phyloP scores from a whole-genome alignment of 2,113 vertebrate species.

The Carlito syrichta region DNA sequence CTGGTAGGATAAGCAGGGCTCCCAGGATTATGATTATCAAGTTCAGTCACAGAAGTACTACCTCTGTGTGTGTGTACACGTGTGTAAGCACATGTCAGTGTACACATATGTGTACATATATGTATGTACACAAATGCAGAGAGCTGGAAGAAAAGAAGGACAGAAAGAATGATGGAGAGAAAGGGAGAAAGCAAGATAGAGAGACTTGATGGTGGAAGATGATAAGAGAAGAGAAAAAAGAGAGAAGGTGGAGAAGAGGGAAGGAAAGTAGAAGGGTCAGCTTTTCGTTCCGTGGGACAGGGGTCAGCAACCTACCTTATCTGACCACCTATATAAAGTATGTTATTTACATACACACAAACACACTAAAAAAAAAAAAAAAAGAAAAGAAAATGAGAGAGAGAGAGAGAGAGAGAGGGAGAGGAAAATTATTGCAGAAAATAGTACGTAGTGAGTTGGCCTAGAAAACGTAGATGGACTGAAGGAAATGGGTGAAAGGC shows the following conservation, averaged over 20 bases:
- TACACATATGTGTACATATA: neutral
- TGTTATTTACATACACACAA: neutral
- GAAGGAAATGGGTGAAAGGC: neutral
- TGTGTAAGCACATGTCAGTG: neutral
- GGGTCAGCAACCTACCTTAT: neutral
- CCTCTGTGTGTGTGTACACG: neutral
- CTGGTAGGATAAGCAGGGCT: conserved; percentile 48
- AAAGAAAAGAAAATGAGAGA: too few relatives aligned
- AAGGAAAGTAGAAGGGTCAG: neutral
- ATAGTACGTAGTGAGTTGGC: too few relatives aligned
- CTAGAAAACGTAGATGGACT: neutral
- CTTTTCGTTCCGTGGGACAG: neutral
- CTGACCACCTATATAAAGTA: neutral
- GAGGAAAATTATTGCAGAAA: too few relatives aligned
- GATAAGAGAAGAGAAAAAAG: neutral
- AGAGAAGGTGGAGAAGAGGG: neutral
- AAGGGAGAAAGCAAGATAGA: neutral
- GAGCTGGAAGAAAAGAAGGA: neutral
- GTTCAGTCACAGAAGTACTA: conserved; percentile 36
- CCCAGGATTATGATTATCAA: conserved; percentile 45
- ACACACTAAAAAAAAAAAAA: neutral
- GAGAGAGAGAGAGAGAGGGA: too few relatives aligned
- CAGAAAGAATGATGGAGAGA: neutral
- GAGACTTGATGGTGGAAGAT: neutral
- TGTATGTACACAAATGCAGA: neutral